A percentile compares a stretch with the other conserved stretches of the same genome.
Evolutionary conservation across 1,140 invertebrate genomes (phyloP).

Genomic region (Akabosia matsudoensis): DNA sequence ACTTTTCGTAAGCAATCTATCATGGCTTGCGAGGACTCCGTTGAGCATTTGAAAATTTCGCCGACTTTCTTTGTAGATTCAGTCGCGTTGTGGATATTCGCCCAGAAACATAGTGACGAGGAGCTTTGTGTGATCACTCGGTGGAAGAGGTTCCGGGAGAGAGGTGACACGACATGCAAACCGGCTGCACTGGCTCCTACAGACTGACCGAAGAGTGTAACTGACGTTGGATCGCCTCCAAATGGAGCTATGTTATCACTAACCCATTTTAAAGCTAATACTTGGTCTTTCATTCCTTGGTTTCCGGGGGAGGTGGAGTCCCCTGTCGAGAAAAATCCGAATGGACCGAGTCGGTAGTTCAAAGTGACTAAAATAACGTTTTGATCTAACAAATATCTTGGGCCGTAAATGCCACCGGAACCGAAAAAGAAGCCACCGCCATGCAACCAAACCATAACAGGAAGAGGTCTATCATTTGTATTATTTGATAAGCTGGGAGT

Average conservation of each 20-base stretch:
- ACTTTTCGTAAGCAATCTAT: constrained; percentile 31
- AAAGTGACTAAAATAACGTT: constrained; percentile 50
- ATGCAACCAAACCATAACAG: constrained; percentile 21
- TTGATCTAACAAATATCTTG: constrained; percentile 48
- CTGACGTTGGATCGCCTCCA: constrained; percentile 31
- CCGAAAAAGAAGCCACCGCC: constrained; percentile 24
- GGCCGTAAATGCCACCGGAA: constrained; percentile 13
- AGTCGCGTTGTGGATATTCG: constrained; percentile 27
- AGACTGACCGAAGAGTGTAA: constrained; percentile 31
- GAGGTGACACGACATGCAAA: constrained; percentile 42
- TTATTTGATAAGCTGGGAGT: not conserved
- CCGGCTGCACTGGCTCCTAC: constrained; percentile 40
- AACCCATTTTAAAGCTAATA: constrained; percentile 22
- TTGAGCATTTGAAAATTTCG: constrained; percentile 22
- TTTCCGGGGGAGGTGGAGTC: constrained; percentile 13
- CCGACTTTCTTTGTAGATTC: constrained; percentile 19
- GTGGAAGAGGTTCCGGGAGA: constrained; percentile 48
- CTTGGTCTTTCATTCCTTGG: constrained; percentile 22
- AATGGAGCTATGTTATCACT: constrained; percentile 37
- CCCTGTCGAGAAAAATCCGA: constrained; percentile 22
- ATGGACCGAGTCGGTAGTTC: constrained; percentile 50
- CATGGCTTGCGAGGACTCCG: constrained; percentile 25
- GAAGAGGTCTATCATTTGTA: constrained; percentile 10
- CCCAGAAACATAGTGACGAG: constrained; percentile 40
- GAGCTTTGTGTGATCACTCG: constrained; percentile 39